Base-by-base conservation (phyloP, 2,797 vertebrate genomes). In the Sebastes steindachneri region DNA sequence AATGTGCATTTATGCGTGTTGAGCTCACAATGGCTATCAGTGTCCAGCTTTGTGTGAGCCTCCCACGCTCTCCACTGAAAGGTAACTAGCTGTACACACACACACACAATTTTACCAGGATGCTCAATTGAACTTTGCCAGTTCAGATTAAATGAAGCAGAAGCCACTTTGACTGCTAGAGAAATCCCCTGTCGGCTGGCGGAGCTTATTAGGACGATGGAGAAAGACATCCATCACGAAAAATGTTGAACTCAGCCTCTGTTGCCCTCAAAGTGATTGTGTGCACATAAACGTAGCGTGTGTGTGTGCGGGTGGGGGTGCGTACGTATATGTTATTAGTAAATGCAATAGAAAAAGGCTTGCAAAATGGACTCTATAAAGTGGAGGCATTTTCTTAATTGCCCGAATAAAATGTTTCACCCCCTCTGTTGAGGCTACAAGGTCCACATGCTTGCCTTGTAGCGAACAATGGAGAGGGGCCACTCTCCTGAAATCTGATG, bases 401-500 rank as follows among this genome's bases (percentile, higher is more conserved):
- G 53, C 75, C 79, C 86, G 26, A 68, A 86, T 91, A 83, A 93
- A 91, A 85, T 82, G 82, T 88, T 92, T 76, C 85, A 25, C 33
- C 58, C 93, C 86, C 79, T 84, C 87, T 90, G 86, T 76, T 81
- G 63, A 82, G 85, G 65, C 82, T 90, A 84, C 90, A 92, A 92
- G 91, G 90, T 95, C 93, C 95, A 96, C 96, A 94, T 95, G 95
- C 94, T 94, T 94, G 88, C 94, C 93, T 96, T 88, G 93, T 84
- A 85, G 93, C 80, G 85, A 95, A 98, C 96, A 97, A 97, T 96
- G 92, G 94, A 87, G 90, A 86, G 86, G 90, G 94, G 95, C 82
- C 94, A 95, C 96, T 95, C 96, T 94, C 83, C 92, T 96, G 96
- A 97, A 98, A 97, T 95, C 91, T 62, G 93, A 97, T 96, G 95